Evolutionary conservation across 1,140 invertebrate genomes (phyloP).

Genomic region (Laupala kohalensis): DNA sequence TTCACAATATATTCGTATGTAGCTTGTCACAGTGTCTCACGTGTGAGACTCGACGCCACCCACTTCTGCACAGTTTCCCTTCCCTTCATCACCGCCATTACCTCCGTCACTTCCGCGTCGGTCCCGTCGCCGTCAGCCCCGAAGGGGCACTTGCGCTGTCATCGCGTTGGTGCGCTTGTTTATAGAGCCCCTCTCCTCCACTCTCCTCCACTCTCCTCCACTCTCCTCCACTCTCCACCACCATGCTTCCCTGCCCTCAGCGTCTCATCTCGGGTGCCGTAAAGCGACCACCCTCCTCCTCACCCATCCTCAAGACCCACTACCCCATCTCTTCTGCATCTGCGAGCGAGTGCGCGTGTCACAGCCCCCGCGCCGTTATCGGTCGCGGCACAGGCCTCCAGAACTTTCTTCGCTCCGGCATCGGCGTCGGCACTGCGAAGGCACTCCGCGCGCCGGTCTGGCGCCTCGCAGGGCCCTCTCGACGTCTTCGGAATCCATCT

Average conservation of each 20-base stretch:
- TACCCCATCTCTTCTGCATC: not conserved
- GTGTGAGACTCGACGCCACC: no score
- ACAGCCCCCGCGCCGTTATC: not conserved
- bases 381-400: not conserved
- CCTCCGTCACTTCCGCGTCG: not conserved
- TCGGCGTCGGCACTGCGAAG: no score
- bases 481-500: not conserved
- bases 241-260: not conserved
- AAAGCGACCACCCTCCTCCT: not conserved
- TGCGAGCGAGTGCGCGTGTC: not conserved
- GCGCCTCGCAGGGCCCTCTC: not conserved
- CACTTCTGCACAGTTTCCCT: not conserved
- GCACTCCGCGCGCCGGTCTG: no score
- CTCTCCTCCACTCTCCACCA: not conserved
- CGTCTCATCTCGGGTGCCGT: not conserved
- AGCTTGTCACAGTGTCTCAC: no score
- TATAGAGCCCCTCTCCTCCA: not conserved
- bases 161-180: not conserved
- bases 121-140: not conserved
- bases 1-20: no score
- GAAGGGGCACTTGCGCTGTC: not conserved
- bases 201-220: not conserved
- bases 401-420: not conserved
- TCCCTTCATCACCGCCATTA: not conserved
- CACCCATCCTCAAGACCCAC: not conserved